These are phyloP conservation scores for Minunthozetes semirufus DNA, from an alignment of 2,888 invertebrate species.

Conservation along the genomic window DNA sequence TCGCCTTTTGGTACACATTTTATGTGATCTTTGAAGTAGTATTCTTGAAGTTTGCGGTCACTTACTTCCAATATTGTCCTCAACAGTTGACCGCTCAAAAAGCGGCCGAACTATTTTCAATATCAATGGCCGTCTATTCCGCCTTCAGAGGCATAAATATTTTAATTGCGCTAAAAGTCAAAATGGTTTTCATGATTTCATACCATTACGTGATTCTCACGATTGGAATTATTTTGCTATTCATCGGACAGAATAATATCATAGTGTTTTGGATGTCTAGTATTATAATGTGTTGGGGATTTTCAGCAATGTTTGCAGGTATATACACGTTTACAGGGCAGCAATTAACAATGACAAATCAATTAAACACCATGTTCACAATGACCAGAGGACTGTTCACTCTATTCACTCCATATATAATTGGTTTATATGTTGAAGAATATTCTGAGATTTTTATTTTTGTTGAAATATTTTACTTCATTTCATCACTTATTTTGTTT, in stretches of 20 bases:
- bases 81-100: not conserved
- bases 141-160: not conserved
- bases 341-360: conserved; percentile 13
- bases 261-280: not conserved
- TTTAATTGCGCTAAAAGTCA: not conserved
- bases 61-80: conserved; percentile 23
- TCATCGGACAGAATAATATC: not conserved
- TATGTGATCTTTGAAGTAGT: too few species aligned
- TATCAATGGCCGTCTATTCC: not conserved
- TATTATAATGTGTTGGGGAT: conserved; percentile 6
- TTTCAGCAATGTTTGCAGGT: conserved; percentile 34
- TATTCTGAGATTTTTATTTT: not conserved
- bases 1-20: not conserved
- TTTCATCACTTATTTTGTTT: not conserved
- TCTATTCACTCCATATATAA: conserved; percentile 22
- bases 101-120: not conserved
- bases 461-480: conserved; percentile 11
- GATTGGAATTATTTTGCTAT: not conserved
- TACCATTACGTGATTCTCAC: not conserved
- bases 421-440: conserved; percentile 1
- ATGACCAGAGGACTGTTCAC: conserved; percentile 10
- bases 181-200: not conserved
- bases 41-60: not conserved
- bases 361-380: not conserved
- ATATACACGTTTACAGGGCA: conserved; percentile 26